Evolutionary conservation across 2,113 vertebrate species (phyloP), one percentile per base, ranked within the genome.

Genomic region (Pseudolaguvia tuberculata): DNA sequence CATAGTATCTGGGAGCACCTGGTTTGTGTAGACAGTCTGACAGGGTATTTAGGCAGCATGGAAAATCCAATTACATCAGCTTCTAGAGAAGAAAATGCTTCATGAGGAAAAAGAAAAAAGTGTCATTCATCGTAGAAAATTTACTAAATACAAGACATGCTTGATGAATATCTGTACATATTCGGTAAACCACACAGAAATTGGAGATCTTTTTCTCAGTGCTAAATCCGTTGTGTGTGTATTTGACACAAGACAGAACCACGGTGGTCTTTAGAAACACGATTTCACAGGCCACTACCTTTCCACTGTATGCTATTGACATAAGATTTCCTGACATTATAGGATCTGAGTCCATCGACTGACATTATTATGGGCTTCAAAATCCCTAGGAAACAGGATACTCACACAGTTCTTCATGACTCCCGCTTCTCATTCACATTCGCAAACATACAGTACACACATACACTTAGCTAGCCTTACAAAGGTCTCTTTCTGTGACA

Each of bases 401-500:
- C 55, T 67, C 67, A 71, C 57, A 72, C 75, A 31, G 47, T 57
- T n/a, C n/a, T 57, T 39, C 53, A 20, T 21, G 25, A 27, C 35
- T 77, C 23, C 67, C 39, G 11, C 48, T 42, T 27, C 61, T 52
- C 29, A 35, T 35, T 14, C 66, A 61, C 61, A 48, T n/a, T 53
- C 15, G 23, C 23, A 55, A 8, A 76, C 76, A 72, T 68, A 68
- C 76, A 61, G 65, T 62, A 62, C 35, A 69, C 56, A 35, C 63
- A 61, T 23, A 72, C 71, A 70, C 45, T 58, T 61, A 76, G 35
- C 35, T 14, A 61, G 57, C 53, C 42, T 47, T 39, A 82, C 81
- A 82, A 78, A 76, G 78, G 78, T 82, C 75, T 80, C 81, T 76
- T 82, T 82, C 68, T 78, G 78, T 78, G 72, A 78, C 39, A 68